Percentiles rank a stretch among this genome's conserved stretches.
These are phyloP conservation scores for Mirza zaza DNA, from an alignment of 2,113 vertebrate genomes.

Conservation along the genomic window DNA sequence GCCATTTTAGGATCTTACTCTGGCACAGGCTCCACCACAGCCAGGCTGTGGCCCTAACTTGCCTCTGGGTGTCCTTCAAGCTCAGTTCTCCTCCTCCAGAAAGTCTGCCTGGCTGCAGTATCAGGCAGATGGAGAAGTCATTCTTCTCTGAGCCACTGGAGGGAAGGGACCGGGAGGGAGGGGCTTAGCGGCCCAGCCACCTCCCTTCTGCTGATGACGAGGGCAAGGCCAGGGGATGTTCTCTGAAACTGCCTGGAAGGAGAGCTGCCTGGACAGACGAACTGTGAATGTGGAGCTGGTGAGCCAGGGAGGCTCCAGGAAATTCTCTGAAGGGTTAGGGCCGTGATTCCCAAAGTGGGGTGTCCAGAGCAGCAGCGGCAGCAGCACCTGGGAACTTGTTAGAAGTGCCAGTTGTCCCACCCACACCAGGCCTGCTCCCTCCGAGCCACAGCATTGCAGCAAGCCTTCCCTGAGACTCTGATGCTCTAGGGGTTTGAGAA, in stretches of 20 bases:
- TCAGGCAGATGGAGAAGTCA: not conserved
- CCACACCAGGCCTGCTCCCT: not conserved
- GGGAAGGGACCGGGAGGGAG: not conserved
- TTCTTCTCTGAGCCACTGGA: not conserved
- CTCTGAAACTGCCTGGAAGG: not conserved
- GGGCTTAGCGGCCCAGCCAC: not conserved
- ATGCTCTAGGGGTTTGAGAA: not conserved
- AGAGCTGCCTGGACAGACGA: not conserved
- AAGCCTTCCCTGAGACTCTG: not conserved
- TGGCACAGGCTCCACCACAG: not conserved
- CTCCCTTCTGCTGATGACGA: not conserved
- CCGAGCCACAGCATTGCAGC: not conserved
- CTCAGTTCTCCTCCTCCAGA: slow-evolving; percentile 1
- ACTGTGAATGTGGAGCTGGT: not conserved
- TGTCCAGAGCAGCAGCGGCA: not conserved
- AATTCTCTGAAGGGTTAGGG: not conserved
- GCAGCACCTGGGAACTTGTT: not conserved
- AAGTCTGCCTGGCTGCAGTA: not conserved
- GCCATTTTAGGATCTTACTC: not conserved
- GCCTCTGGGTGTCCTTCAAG: not conserved
- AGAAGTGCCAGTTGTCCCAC: not conserved
- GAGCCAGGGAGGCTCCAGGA: not conserved
- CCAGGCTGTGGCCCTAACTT: not conserved
- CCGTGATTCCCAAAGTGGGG: not conserved
- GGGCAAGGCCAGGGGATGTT: not conserved